Percentiles rank a stretch among this genome's conserved stretches.
Conservation (phyloP, 2,888 invertebrate species). For the Noctua janthe region DNA sequence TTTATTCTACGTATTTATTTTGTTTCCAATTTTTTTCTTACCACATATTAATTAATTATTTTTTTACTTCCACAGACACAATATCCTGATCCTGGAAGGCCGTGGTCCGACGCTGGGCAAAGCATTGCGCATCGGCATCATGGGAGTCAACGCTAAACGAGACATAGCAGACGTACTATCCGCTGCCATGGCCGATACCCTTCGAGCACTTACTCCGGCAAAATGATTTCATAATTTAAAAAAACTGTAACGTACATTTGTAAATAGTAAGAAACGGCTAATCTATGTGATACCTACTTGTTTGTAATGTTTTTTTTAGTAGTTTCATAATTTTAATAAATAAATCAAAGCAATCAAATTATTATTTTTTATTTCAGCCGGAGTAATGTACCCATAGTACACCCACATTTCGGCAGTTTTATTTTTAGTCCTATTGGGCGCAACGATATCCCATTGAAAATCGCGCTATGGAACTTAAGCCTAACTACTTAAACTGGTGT, state of each 20-base stretch:
- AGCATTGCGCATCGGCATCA: constrained; percentile 96
- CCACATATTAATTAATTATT: not conserved
- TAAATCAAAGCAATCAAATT: not conserved
- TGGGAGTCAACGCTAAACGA: constrained; percentile 91
- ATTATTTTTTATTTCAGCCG: not conserved
- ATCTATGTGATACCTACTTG: not conserved
- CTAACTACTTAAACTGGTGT: not conserved
- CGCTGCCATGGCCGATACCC: constrained; percentile 78
- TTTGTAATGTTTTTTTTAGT: constrained; percentile 3
- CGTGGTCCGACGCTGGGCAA: constrained; percentile 95
- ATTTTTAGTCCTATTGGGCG: not conserved
- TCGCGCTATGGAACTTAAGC: not conserved
- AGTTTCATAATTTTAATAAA: not conserved
- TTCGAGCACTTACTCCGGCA: constrained; percentile 66
- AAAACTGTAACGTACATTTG: not conserved
- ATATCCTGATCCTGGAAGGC: constrained; percentile 95
- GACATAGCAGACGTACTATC: constrained; percentile 77
- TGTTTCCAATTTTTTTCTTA: not conserved
- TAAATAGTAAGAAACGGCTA: not conserved
- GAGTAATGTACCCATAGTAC: not conserved
- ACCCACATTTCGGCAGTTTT: not conserved
- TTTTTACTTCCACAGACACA: constrained; percentile 73
- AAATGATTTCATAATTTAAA: not conserved
- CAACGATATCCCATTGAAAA: too few species aligned
- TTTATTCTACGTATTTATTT: not conserved